phyloP scores from a whole-genome alignment of 2,113 vertebrate species.

The Calypte anna region DNA sequence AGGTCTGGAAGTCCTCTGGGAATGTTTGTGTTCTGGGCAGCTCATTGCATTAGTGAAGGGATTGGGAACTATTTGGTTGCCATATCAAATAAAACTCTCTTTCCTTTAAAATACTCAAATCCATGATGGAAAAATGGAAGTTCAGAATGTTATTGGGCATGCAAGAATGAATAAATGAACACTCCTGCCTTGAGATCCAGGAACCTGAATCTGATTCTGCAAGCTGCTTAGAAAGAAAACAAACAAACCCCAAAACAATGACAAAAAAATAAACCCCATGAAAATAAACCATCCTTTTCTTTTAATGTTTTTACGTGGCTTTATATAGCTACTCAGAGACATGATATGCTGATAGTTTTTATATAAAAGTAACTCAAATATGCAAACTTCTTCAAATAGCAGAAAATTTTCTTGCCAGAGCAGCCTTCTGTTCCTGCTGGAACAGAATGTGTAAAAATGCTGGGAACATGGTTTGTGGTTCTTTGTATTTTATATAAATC shows the following conservation, averaged over 20 bases:
- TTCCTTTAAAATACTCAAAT: slow-evolving; percentile 3
- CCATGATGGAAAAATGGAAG: background rate
- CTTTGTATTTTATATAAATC: background rate
- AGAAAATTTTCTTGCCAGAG: background rate
- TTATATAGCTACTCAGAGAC: background rate
- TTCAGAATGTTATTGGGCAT: background rate
- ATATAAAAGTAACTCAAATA: background rate
- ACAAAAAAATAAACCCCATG: too few species aligned
- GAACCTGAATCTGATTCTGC: background rate
- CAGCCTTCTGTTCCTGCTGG: background rate
- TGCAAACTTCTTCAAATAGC: background rate
- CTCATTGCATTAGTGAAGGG: slow-evolving; percentile 1
- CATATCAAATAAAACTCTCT: background rate
- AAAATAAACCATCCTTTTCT: background rate
- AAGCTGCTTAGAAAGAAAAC: background rate
- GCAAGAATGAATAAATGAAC: background rate
- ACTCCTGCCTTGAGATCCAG: background rate
- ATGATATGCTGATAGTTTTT: background rate
- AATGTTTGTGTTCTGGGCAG: slow-evolving; percentile 26
- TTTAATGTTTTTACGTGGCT: background rate
- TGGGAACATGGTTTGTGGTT: background rate
- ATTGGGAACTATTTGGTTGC: background rate
- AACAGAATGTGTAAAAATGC: background rate
- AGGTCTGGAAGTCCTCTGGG: slow-evolving; percentile 4
- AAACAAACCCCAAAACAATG: too few species aligned